Evolutionary conservation across 2,797 vertebrate genomes (phyloP).

Genomic region (Mormyrops attenuatus): DNA sequence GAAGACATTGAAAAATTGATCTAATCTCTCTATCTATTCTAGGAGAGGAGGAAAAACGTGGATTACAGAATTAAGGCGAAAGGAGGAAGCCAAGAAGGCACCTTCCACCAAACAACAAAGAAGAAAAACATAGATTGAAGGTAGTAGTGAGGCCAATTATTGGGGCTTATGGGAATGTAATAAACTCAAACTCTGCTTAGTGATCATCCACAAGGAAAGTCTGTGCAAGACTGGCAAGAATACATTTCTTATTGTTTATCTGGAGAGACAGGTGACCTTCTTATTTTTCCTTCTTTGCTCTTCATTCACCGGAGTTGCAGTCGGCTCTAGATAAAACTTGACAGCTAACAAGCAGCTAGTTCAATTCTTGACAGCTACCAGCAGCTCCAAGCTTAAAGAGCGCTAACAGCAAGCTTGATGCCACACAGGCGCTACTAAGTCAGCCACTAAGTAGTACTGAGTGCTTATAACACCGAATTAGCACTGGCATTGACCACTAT

Average conservation of each 20-base stretch:
- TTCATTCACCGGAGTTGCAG: not conserved
- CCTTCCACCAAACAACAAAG: slow-evolving; percentile 3
- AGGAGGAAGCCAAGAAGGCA: slow-evolving; percentile 15
- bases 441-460: not conserved
- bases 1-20: slow-evolving; percentile 44
- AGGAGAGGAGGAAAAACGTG: slow-evolving; percentile 21
- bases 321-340: not conserved
- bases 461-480: not conserved
- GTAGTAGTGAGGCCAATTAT: not conserved
- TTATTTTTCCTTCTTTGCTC: not conserved
- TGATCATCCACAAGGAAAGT: not conserved
- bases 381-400: not conserved
- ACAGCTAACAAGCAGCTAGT: slow-evolving; percentile 10
- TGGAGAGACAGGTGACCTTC: slow-evolving; percentile 1
- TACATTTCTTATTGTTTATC: not conserved
- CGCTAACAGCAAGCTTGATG: not conserved
- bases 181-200: not conserved
- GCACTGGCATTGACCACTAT: not conserved
- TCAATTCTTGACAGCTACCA: not conserved
- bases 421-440: not conserved
- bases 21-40: slow-evolving; percentile 41
- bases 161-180: not conserved
- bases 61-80: slow-evolving; percentile 16
- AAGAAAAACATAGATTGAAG: not conserved
- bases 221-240: not conserved